Evolutionary conservation across 1,140 invertebrate species (phyloP).

Genomic region (Neodiprion virginianus): DNA sequence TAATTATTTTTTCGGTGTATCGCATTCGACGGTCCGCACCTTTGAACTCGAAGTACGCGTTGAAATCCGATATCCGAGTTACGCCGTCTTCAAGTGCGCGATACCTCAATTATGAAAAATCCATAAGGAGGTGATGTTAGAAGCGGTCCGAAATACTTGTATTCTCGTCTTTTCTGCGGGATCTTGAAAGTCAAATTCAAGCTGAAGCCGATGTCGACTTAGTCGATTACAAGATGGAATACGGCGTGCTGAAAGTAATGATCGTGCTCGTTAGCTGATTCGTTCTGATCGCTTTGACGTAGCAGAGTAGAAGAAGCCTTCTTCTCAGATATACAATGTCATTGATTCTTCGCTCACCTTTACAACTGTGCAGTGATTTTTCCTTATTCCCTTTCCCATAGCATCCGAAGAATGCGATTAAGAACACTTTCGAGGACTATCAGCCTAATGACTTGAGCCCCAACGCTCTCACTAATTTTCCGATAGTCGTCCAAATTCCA

Average conservation of each 20-base stretch:
- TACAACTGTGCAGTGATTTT: conserved; percentile 83
- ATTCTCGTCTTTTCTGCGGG: too few species aligned
- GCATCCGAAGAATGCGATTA: conserved; percentile 85
- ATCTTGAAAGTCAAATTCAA: too few species aligned
- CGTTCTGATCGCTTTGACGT: neutral
- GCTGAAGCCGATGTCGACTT: conserved; percentile 68
- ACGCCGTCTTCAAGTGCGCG: too few species aligned
- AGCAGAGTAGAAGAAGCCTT: neutral
- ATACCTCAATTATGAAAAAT: too few species aligned
- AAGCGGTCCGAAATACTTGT: too few species aligned
- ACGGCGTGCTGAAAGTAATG: conserved; percentile 66
- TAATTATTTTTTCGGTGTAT: too few species aligned
- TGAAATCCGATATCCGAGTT: too few species aligned
- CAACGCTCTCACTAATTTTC: conserved; percentile 42
- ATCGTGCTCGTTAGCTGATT: neutral
- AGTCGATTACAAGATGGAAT: conserved; percentile 68
- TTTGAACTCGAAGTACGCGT: too few species aligned
- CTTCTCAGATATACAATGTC: neutral
- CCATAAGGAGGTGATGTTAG: too few species aligned
- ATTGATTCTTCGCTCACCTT: conserved; percentile 65
- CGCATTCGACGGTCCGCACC: too few species aligned
- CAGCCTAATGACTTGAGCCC: conserved; percentile 68
- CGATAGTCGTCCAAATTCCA: neutral
- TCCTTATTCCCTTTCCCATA: conserved; percentile 78
- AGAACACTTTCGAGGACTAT: conserved; percentile 79